Evolutionary conservation across 2,888 invertebrate genomes (phyloP).

Genomic region (Bellardia bayeri): DNA sequence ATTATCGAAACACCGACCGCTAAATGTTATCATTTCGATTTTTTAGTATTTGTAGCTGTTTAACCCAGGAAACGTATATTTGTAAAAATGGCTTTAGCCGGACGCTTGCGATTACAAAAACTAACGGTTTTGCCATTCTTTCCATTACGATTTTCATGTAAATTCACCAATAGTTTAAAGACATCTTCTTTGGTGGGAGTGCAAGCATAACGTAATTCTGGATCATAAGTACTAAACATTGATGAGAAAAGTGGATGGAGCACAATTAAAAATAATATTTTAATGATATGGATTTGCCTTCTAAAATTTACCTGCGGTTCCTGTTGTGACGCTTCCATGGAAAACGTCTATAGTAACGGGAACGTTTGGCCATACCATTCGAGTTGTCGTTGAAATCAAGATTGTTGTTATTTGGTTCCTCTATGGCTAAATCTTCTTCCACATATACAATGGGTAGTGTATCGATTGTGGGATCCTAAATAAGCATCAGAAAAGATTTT

Average conservation of each 20-base stretch:
- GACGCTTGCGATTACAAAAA: slow-evolving; percentile 87
- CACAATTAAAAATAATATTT: background rate
- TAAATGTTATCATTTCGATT: background rate
- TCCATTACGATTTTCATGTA: slow-evolving; percentile 87
- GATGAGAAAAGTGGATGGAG: background rate
- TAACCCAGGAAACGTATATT: slow-evolving; percentile 88
- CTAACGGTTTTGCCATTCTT: slow-evolving; percentile 85
- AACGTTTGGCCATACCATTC: slow-evolving; percentile 84
- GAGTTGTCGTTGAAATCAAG: slow-evolving; percentile 70
- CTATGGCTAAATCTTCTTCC: slow-evolving; percentile 77
- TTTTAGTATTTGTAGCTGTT: background rate
- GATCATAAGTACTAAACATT: slow-evolving; percentile 84
- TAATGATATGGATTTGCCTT: background rate
- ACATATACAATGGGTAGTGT: slow-evolving; percentile 83
- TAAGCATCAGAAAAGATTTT: background rate
- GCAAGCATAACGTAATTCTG: slow-evolving; percentile 86
- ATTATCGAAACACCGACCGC: background rate
- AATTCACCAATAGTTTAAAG: slow-evolving; percentile 86
- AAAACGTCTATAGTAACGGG: slow-evolving; percentile 87
- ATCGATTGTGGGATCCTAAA: slow-evolving; percentile 82
- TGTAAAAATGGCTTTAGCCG: slow-evolving; percentile 87
- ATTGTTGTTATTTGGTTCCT: slow-evolving; percentile 75
- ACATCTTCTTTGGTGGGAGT: slow-evolving; percentile 88
- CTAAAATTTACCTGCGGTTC: slow-evolving; percentile 81
- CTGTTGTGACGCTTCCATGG: slow-evolving; percentile 87